Evolutionary conservation across 2,888 invertebrate species (phyloP), one percentile per base, ranked within the genome.

Genomic region (Drosophila bunnanda): DNA sequence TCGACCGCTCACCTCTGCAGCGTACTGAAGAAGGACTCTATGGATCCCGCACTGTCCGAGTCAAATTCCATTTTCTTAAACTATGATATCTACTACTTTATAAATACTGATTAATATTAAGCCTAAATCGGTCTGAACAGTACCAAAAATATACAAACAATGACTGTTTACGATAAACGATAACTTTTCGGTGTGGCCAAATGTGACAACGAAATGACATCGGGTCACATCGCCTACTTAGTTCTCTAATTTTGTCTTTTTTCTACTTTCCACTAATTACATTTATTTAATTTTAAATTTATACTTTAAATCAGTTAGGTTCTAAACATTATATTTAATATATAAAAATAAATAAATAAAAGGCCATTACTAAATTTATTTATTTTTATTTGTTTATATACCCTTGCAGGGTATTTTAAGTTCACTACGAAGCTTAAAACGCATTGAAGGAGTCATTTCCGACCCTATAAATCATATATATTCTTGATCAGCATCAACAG

Each of bases 111-210:
- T 22, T 20, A n/a, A 43, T 20, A 36, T 39, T 17, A 15, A 8
- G 22, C 22, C 22, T 13, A 25, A 25, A 15, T 13, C 22, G 4
- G 4, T 25, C 15, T 9, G 15, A 44, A 44, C 22, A 8, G 12
- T 20, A 41, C 39, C 1, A n/a, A 39, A 39, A 39, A 4, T 12
- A 41, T 12, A 20, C 30, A 30, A 48, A 17, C 7, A 7, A 12
- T 17, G n/a, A 30, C 1, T 30, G 48, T 12, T 30, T 2, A 4
- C 28, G 2, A 4, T 17, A 1, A 12, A 48, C 7, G 17, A 13
- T 2, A 17, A 46, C 46, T 46, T 46, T 28, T 46, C 28, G n/a
- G 46, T 46, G 46, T 17, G 46, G 12, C 46, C 46, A 46, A 15
- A 3, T 46, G 10, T 17, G 1, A 2, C 17, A 48, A 30, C 1